These are phyloP conservation scores for Muscicapa adusta DNA, from an alignment of 2,113 vertebrate genomes.

Conservation along the genomic window DNA sequence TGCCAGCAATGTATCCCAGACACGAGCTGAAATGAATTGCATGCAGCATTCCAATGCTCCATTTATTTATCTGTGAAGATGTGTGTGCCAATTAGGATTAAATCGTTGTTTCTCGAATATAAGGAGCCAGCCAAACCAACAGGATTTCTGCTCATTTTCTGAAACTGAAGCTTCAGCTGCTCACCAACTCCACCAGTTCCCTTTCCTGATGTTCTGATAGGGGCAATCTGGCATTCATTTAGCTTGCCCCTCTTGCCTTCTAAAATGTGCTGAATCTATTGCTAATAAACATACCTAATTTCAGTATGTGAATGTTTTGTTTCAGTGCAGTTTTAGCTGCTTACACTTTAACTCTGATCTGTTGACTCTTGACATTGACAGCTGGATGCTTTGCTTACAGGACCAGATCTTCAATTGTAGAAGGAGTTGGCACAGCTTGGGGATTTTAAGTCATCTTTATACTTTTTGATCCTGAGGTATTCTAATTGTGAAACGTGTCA, in stretches of 20 bases:
- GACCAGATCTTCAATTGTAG: background rate
- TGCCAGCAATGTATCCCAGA: background rate
- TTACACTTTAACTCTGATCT: background rate
- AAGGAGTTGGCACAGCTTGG: background rate
- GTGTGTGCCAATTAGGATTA: background rate
- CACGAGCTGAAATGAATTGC: conserved; percentile 7
- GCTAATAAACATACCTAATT: background rate
- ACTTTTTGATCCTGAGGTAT: conserved; percentile 22
- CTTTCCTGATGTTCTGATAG: background rate
- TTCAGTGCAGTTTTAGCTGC: background rate
- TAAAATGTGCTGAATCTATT: background rate
- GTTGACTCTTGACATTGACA: background rate
- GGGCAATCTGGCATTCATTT: background rate
- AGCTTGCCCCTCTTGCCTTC: background rate
- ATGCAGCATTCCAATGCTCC: background rate
- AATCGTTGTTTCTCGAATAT: background rate
- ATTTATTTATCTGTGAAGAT: conserved; percentile 19
- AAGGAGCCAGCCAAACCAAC: background rate
- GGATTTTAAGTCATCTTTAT: conserved; percentile 10
- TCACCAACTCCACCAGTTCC: background rate
- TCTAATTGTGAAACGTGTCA: conserved; percentile 28
- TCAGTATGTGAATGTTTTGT: background rate
- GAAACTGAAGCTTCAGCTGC: background rate
- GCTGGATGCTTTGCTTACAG: background rate
- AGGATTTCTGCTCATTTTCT: background rate